Base-by-base conservation (phyloP, 1,140 invertebrate species). In the Microvelia longipes region DNA sequence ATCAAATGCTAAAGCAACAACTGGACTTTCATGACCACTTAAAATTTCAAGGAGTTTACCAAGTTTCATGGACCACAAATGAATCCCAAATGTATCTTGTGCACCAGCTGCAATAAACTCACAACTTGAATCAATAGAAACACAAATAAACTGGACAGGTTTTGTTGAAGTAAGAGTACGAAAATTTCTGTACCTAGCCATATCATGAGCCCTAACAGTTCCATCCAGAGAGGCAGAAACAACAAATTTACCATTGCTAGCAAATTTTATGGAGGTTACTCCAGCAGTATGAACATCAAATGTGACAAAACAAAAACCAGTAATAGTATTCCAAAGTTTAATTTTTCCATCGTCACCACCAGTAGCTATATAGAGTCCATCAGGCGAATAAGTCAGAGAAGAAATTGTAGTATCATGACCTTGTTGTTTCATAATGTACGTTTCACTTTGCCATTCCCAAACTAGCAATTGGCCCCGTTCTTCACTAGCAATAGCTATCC, bases 381-480 rank as follows among this genome's bases (percentile, higher is more conserved):
- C 94, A 0, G 90, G 87, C 0, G 94, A 98, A 80, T 98, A 98
- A 0, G 87, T 83, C 5, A 98, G 80, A 77, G 89, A 91, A 14
- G 86, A 88, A 87, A 96, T 95, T 76, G 90, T 90, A 76, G 90
- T 89, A 66, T 88, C 88, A 76, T 98, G 96, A 0, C 93, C 93
- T 80, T 98, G 95, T 76, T 98, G 95, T 77, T 98, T 98, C 84
- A 99, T 87, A 0, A 96, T 88, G 75, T 96, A 98, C n/a, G 93
- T 93, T 82, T 98, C 94, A 85, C 94, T 97, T 80, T 97, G 94
- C 96, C 96, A 98, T 81, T 98, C 96, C 95, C 96, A 98, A 5
- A 98, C 95, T 15, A 98, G 79, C 25, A 99, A 79, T 77, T 98
- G 94, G 0, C 94, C 95, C 1, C 91, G 82, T 60, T 87, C 86